phyloP scores from a whole-genome alignment of 2,797 vertebrate species.

The Cossypha niveicapilla region DNA sequence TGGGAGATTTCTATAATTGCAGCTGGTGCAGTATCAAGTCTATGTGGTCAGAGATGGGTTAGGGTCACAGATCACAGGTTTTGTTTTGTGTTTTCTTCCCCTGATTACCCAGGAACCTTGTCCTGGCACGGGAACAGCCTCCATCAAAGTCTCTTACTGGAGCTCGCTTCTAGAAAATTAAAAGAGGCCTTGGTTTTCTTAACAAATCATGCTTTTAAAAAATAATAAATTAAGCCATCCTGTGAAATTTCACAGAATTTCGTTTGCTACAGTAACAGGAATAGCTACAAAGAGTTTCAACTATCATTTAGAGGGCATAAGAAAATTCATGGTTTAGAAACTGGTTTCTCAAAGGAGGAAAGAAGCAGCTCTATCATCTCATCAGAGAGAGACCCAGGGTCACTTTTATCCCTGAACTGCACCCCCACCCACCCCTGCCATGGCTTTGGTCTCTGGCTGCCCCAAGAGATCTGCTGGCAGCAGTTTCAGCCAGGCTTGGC shows the following conservation, averaged over 20 bases:
- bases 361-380: not conserved
- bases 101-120: not conserved
- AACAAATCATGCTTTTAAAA: not conserved
- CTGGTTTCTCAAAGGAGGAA: not conserved
- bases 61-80: not conserved
- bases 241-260: not conserved
- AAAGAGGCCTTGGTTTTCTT: not conserved
- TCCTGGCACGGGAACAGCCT: not conserved
- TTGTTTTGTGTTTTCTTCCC: not conserved
- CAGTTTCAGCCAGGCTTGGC: not conserved
- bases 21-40: not conserved
- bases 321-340: not conserved
- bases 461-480: not conserved
- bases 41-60: not conserved
- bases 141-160: not conserved
- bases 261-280: rapidly evolving
- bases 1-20: not conserved
- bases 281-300: not conserved
- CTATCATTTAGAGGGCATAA: not conserved
- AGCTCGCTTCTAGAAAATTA: not conserved
- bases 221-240: not conserved
- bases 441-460: not conserved
- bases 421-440: rapidly evolving
- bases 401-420: not conserved
- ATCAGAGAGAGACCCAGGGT: not conserved